Evolutionary conservation across 2,797 vertebrate genomes (phyloP).

Genomic region (Malurus leucopterus): DNA sequence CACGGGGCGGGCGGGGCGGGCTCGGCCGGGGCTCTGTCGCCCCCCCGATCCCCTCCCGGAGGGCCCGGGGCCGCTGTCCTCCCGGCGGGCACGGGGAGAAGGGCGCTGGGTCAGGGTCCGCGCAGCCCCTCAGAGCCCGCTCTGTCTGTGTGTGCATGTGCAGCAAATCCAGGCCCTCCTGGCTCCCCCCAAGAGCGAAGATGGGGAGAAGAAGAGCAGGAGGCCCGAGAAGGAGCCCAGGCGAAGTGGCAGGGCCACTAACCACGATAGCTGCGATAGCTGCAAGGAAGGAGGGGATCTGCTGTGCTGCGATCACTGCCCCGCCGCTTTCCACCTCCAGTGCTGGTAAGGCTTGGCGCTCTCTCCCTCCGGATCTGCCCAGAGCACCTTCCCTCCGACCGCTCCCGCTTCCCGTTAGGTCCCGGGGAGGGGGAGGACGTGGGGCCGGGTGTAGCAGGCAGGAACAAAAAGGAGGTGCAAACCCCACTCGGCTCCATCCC

Average conservation of each 20-base stretch:
- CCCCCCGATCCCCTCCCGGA: background rate
- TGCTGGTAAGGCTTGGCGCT: constrained; percentile 85
- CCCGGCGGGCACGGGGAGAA: background rate
- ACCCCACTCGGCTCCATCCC: background rate
- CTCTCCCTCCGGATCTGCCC: background rate
- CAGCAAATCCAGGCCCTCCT: constrained; percentile 97
- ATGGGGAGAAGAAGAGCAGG: constrained; percentile 89
- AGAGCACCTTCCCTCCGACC: background rate
- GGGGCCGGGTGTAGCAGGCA: background rate
- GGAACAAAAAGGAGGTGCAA: background rate
- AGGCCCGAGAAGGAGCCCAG: constrained; percentile 90
- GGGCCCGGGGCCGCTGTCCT: background rate
- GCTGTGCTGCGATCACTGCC: constrained; percentile 95
- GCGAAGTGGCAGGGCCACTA: constrained; percentile 91
- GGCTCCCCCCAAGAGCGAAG: constrained; percentile 94
- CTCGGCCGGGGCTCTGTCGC: background rate
- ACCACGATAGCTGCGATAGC: constrained; percentile 97
- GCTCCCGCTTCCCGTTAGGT: constrained; percentile 32
- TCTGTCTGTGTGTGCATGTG: constrained; percentile 23
- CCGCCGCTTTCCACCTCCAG: constrained; percentile 95
- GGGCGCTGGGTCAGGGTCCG: background rate
- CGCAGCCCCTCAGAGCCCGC: background rate
- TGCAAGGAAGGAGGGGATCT: constrained; percentile 96
- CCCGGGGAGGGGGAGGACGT: background rate
- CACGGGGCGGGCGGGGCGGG: constrained; percentile 6